A percentile compares a stretch with the other conserved stretches of the same genome.
phyloP scores from a whole-genome alignment of 2,888 invertebrate genomes.

The Lasioglossum zephyrum region DNA sequence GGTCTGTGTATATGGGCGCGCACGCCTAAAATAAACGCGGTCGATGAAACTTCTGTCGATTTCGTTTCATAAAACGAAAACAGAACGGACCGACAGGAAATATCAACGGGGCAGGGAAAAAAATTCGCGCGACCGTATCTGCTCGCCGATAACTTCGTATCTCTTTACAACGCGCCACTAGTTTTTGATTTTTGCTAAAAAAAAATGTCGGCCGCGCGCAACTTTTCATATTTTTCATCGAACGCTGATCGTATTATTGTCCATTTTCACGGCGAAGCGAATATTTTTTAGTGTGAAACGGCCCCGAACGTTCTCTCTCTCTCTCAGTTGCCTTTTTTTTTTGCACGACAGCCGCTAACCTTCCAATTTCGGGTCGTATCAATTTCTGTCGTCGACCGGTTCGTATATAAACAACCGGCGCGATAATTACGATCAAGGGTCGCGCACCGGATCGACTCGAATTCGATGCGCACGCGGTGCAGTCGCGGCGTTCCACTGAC shows the following conservation, averaged over 20 bases:
- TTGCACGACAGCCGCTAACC: constrained; percentile 48
- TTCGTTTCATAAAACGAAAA: constrained; percentile 10
- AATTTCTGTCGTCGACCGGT: constrained; percentile 62
- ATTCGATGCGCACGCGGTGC: constrained; percentile 12
- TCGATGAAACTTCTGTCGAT: constrained; percentile 13
- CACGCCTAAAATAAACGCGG: constrained; percentile 13
- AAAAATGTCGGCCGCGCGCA: constrained; percentile 4
- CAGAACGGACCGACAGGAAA: background rate
- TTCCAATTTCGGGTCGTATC: constrained; percentile 67
- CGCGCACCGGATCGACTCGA: constrained; percentile 18
- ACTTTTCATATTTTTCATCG: constrained; percentile 32
- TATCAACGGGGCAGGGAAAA: background rate
- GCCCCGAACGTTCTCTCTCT: background rate
- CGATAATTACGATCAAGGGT: constrained; percentile 71
- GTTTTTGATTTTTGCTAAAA: constrained; percentile 1
- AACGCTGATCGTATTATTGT: constrained; percentile 57
- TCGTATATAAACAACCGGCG: constrained; percentile 64
- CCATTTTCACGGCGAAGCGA: constrained; percentile 44
- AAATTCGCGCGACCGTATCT: background rate
- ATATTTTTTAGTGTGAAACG: background rate
- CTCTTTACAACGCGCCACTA: background rate
- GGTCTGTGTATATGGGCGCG: constrained; percentile 9
- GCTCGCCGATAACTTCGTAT: background rate
- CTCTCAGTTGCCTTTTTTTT: background rate
- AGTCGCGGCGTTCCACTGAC: constrained; percentile 66